phyloP scores from a whole-genome alignment of 2,113 vertebrate genomes.

The Lanius collurio region DNA sequence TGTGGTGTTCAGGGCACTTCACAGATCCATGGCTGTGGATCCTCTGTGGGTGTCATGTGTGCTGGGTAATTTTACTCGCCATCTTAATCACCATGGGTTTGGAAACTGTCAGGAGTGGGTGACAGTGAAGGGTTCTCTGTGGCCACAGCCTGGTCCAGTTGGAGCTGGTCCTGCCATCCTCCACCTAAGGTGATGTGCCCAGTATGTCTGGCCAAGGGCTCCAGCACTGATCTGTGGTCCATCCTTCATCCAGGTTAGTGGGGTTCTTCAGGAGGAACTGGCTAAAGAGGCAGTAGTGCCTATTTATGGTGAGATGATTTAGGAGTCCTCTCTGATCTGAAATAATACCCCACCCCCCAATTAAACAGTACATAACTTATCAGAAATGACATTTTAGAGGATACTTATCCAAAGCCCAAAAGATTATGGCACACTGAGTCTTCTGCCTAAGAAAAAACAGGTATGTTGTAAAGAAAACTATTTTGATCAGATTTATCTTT shows the following conservation, averaged over 20 bases:
- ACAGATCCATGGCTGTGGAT: neutral
- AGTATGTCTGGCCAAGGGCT: too few relatives aligned
- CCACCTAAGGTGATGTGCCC: fast-evolving
- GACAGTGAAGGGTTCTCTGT: too few relatives aligned
- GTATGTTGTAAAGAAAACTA: neutral
- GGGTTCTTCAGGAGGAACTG: neutral
- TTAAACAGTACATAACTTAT: neutral
- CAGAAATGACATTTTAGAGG: neutral
- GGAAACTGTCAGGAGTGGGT: neutral
- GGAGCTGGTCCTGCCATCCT: neutral
- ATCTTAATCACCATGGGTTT: neutral
- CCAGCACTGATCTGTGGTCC: neutral
- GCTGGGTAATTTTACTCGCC: neutral
- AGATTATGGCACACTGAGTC: neutral
- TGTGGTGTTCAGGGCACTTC: neutral
- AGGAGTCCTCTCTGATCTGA: neutral
- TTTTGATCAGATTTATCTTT: neutral
- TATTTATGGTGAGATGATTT: neutral
- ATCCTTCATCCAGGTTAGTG: neutral
- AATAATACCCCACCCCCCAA: fast-evolving
- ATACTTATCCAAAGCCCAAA: neutral
- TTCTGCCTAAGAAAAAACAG: neutral
- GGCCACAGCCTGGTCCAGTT: neutral
- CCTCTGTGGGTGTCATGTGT: fast-evolving
- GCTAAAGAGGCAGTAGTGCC: neutral